phyloP scores from a whole-genome alignment of 2,888 invertebrate species.

The Cantharis rustica region DNA sequence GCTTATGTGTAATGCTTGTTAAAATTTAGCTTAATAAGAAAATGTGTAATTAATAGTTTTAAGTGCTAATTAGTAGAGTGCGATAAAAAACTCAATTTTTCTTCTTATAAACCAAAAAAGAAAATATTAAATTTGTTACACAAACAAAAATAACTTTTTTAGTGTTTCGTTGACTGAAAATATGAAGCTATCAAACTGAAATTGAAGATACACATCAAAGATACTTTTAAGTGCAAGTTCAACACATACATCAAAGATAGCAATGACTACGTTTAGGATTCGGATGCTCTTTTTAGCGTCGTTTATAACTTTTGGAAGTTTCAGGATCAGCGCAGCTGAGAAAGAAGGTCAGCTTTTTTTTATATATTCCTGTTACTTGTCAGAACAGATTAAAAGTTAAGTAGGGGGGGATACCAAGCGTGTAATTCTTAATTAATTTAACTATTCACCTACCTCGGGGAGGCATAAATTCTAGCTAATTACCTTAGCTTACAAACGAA shows the following conservation, averaged over 20 bases:
- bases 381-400: slow-evolving; percentile 33
- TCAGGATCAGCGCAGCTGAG: slow-evolving; percentile 26
- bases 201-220: slow-evolving; percentile 19
- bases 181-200: slow-evolving; percentile 19
- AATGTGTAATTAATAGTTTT: slow-evolving; percentile 1
- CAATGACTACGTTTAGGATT: slow-evolving; percentile 22
- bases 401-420: slow-evolving; percentile 29
- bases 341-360: slow-evolving; percentile 36
- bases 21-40: not conserved
- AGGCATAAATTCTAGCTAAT: slow-evolving; percentile 35
- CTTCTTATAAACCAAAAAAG: not conserved
- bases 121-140: not conserved
- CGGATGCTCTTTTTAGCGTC: slow-evolving; percentile 22
- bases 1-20: not conserved
- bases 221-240: slow-evolving; percentile 19
- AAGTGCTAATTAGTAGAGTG: not conserved
- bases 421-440: slow-evolving; percentile 38
- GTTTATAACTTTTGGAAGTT: slow-evolving; percentile 19
- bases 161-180: slow-evolving; percentile 10
- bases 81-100: not conserved
- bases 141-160: not conserved
- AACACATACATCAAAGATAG: slow-evolving; percentile 16
- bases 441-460: slow-evolving; percentile 29
- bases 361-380: slow-evolving; percentile 28
- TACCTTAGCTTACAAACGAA: slow-evolving; percentile 14